Evolutionary conservation across 2,113 vertebrate genomes (phyloP).

Genomic region (Vidua macroura): DNA sequence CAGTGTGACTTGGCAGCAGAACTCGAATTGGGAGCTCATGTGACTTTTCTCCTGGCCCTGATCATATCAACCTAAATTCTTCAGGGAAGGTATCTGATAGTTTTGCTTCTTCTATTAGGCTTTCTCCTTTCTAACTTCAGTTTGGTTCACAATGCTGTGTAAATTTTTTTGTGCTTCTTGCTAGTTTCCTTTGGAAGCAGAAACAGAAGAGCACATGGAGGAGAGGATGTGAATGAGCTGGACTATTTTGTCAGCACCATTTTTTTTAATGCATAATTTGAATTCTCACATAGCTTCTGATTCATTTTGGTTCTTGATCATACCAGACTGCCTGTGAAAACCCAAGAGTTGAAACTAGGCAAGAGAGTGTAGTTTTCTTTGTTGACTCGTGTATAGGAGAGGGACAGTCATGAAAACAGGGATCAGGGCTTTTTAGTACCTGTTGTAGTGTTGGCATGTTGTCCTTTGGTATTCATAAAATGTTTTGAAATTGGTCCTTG

Average conservation of each 20-base stretch:
- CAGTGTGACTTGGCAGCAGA: not conserved
- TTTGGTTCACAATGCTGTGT: not conserved
- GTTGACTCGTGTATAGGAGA: constrained; percentile 1
- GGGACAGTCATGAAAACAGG: not conserved
- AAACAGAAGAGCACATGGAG: not conserved
- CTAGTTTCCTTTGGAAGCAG: not conserved
- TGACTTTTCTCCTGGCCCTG: not conserved
- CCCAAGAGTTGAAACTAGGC: not conserved
- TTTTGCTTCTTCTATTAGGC: not conserved
- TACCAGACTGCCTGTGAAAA: constrained; percentile 37
- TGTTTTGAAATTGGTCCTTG: not conserved
- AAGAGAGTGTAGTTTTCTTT: not conserved
- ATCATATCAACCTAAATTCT: not conserved
- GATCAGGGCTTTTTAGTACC: not conserved
- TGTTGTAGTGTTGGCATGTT: not conserved
- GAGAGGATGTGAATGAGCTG: constrained; percentile 25
- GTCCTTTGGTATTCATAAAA: not conserved
- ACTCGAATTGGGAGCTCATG: not conserved
- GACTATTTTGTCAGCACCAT: constrained; percentile 4
- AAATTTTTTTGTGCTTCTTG: not conserved
- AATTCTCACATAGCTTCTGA: constrained; percentile 11
- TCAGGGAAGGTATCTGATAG: not conserved
- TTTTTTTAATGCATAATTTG: not conserved
- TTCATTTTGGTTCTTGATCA: not conserved
- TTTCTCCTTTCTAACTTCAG: not conserved